Evolutionary conservation across 2,888 invertebrate genomes (phyloP).

Genomic region (Leucania comma): DNA sequence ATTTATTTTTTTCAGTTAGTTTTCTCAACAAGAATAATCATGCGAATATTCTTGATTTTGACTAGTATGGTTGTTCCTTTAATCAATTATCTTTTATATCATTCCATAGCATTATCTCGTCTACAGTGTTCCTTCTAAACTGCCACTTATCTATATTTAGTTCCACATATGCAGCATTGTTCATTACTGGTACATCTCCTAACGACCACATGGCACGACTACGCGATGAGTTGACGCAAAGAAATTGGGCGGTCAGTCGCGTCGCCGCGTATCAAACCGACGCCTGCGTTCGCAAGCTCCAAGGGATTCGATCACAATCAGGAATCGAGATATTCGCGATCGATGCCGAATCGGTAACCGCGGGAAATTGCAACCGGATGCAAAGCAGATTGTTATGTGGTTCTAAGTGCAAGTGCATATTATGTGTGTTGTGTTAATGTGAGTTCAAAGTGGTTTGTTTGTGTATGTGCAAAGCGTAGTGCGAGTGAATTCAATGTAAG

Average conservation of each 20-base stretch:
- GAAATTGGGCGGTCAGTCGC: constrained; percentile 84
- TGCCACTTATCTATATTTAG: constrained; percentile 66
- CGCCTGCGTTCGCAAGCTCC: constrained; percentile 75
- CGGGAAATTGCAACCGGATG: constrained; percentile 30
- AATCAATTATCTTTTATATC: constrained; percentile 26
- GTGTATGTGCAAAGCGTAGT: constrained; percentile 28
- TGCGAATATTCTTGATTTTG: neutral
- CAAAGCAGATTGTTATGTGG: constrained; percentile 49
- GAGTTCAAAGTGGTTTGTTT: constrained; percentile 48
- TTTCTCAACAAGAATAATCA: neutral
- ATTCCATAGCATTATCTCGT: constrained; percentile 58
- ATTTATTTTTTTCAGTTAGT: neutral
- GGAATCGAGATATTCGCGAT: constrained; percentile 52
- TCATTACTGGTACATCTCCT: constrained; percentile 69
- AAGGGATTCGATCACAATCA: constrained; percentile 46
- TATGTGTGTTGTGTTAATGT: constrained; percentile 43
- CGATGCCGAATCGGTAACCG: constrained; percentile 51
- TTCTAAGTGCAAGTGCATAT: constrained; percentile 41
- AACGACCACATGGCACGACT: constrained; percentile 70
- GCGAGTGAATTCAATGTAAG: constrained; percentile 60
- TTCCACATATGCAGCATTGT: constrained; percentile 66
- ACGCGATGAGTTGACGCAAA: constrained; percentile 73
- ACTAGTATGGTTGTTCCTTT: neutral
- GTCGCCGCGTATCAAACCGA: constrained; percentile 79
- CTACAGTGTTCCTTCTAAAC: constrained; percentile 45